These are phyloP conservation scores for Chamaetylas fuelleborni DNA, from an alignment of 2,113 vertebrate species.

Conservation along the genomic window DNA sequence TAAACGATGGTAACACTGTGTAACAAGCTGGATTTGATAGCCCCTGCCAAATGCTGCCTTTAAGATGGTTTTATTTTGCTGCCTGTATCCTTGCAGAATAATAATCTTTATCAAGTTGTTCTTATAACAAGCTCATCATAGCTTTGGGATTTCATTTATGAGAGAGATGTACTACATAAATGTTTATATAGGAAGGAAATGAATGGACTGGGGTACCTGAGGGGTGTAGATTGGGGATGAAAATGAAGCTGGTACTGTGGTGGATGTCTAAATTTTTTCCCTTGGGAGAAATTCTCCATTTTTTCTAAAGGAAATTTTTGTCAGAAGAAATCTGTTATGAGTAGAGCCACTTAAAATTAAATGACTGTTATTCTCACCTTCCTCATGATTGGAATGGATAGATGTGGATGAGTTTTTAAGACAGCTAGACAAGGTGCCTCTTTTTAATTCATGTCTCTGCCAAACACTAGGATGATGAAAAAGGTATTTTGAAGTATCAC, in stretches of 20 bases:
- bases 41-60: constrained; percentile 14
- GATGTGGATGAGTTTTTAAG: background rate
- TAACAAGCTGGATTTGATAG: constrained; percentile 50
- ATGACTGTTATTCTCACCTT: background rate
- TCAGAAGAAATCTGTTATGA: background rate
- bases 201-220: background rate
- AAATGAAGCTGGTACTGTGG: background rate
- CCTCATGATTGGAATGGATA: background rate
- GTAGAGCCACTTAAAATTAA: background rate
- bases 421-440: background rate
- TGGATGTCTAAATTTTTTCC: background rate
- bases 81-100: background rate
- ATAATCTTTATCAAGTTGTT: background rate
- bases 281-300: background rate
- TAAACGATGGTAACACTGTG: background rate
- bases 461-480: background rate
- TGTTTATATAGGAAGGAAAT: background rate
- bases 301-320: background rate
- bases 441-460: background rate
- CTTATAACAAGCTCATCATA: constrained; percentile 3
- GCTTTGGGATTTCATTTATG: constrained; percentile 10
- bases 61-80: constrained; percentile 27
- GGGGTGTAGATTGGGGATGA: background rate
- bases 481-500: background rate
- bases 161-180: background rate